These are phyloP conservation scores for Amphiprion clarkii DNA, from an alignment of 2,797 vertebrate species.

Conservation along the genomic window DNA sequence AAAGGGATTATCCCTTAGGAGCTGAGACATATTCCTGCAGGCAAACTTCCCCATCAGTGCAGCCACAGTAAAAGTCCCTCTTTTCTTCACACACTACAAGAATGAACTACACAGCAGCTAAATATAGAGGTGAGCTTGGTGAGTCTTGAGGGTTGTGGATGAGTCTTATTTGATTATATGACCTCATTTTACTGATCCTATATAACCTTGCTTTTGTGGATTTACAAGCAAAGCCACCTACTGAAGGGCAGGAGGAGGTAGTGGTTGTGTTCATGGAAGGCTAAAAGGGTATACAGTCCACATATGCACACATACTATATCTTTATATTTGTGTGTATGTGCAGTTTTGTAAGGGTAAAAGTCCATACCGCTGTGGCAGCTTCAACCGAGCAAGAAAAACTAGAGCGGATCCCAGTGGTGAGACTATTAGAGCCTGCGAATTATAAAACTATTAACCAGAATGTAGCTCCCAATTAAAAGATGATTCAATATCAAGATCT, in stretches of 20 bases:
- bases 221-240: slow-evolving; percentile 51
- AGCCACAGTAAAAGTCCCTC: slow-evolving; percentile 15
- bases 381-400: slow-evolving; percentile 89
- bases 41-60: slow-evolving; percentile 34
- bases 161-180: slow-evolving; percentile 72
- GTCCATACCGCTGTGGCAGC: slow-evolving; percentile 55
- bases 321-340: slow-evolving; percentile 25
- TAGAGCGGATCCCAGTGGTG: slow-evolving; percentile 97
- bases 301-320: slow-evolving; percentile 16
- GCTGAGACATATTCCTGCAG: slow-evolving; percentile 13
- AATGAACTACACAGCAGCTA: slow-evolving; percentile 51
- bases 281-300: slow-evolving; percentile 10
- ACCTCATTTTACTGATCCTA: slow-evolving; percentile 72
- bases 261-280: neutral
- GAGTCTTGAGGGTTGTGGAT: slow-evolving; percentile 42
- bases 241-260: slow-evolving; percentile 7
- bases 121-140: slow-evolving; percentile 59
- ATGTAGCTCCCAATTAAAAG: slow-evolving; percentile 99
- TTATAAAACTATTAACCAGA: slow-evolving; percentile 99
- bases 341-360: slow-evolving; percentile 40
- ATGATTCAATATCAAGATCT: slow-evolving; percentile 99
- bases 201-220: slow-evolving; percentile 54
- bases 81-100: slow-evolving; percentile 48
- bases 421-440: slow-evolving; percentile 96
- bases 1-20: slow-evolving; percentile 10